Base-by-base conservation (phyloP, 2,113 vertebrate genomes). In the Protobothrops mucrosquamatus region DNA sequence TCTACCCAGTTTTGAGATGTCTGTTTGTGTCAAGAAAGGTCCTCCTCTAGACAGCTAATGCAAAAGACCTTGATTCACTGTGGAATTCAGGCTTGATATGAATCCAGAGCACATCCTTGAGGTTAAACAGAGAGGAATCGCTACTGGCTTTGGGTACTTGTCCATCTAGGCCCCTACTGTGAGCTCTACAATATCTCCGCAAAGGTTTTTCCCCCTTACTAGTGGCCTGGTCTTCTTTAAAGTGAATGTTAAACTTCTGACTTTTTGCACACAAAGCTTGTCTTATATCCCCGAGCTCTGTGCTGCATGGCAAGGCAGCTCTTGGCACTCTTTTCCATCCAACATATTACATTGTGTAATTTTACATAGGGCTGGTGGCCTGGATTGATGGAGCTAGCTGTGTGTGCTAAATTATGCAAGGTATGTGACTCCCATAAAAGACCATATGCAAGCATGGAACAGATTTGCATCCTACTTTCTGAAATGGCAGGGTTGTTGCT, bases 401-500 rank as follows among this genome's bases (percentile, higher is more conserved):
- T 34, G 20, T 88, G 52, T 54, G 4, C 29, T 55, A 88, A 54
- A 88, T 88, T 88, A 54, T 88, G 87, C 87, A 54, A 54, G 52
- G 52, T 20, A 88, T 54, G 52, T 34, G 52, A 54, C 87, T 55
- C 14, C 29, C 48, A 54, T 51, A 87, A 87, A 51, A 51, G 85
- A 87, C 85, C 85, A 87, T 51, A 88, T 88, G 52, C 87, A 88
- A 55, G 52, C 52, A 55, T 34, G 52, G 52, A 88, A 34, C 52
- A 34, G 34, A 34, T 88, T 88, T 22, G 20, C 29, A 81, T 95
- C 93, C 55, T 0, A 4, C 90, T 89, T 91, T 95, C 95, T 94
- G 92, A 69, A 54, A 91, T 85, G 55, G 24, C 10, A 57, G 6
- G 24, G 92, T 85, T 89, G 23, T 34, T 87, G 24, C 29, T 88